phyloP scores from a whole-genome alignment of 2,797 vertebrate genomes.

The Pelochelys cantorii region DNA sequence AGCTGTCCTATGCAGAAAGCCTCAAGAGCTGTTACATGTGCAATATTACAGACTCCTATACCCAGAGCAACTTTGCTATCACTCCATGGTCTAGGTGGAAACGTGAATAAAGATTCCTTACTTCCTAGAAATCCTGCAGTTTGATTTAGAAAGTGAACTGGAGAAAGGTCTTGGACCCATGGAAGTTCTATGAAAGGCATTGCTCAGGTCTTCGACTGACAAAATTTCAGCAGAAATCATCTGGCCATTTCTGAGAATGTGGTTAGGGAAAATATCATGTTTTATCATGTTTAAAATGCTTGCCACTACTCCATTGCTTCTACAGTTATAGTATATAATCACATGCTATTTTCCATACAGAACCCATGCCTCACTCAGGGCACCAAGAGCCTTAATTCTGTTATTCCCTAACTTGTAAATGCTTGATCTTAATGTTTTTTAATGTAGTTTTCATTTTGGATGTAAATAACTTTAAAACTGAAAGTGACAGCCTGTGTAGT shows the following conservation, averaged over 20 bases:
- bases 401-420: not conserved
- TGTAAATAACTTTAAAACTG: not conserved
- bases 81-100: not conserved
- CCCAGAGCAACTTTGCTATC: not conserved
- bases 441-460: not conserved
- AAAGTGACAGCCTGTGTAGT: not conserved
- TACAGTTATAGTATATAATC: not conserved
- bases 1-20: not conserved
- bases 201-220: not conserved
- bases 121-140: not conserved
- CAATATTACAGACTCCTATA: not conserved
- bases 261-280: not conserved
- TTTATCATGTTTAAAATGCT: rapidly evolving
- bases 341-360: not conserved
- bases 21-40: not conserved
- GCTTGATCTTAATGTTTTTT: not conserved
- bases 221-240: not conserved
- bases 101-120: not conserved
- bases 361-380: not conserved
- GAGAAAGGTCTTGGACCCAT: not conserved
- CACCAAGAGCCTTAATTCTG: not conserved
- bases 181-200: not conserved
- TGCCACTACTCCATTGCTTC: not conserved
- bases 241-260: not conserved
- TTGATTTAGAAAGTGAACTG: not conserved